Conservation (phyloP, 2,113 vertebrate genomes). For the Sphaerodactylus townsendi region DNA sequence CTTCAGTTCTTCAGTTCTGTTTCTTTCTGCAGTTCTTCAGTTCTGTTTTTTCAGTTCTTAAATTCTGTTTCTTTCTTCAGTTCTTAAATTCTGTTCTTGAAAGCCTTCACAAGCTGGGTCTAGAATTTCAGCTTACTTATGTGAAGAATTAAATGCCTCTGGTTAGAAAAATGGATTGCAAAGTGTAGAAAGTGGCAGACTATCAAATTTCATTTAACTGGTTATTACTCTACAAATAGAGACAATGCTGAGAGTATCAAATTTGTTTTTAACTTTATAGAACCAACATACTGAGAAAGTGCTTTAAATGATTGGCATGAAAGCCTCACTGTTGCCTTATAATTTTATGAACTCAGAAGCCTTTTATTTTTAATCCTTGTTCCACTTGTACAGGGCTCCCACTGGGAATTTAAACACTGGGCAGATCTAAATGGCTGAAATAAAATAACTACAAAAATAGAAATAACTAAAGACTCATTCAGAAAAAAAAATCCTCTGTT, state of each 20-base stretch:
- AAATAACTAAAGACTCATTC: not conserved
- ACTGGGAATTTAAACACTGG: not conserved
- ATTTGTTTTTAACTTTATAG: not conserved
- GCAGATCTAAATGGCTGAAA: not conserved
- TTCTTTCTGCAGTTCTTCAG: not conserved
- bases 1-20: fast-evolving
- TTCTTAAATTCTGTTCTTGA: not conserved
- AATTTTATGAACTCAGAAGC: not conserved
- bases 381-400: conserved; percentile 17
- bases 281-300: conserved; percentile 3
- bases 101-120: fast-evolving
- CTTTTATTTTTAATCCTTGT: conserved; percentile 6
- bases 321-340: not conserved
- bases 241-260: not conserved
- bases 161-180: not conserved
- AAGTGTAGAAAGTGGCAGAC: not conserved
- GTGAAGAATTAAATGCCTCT: not conserved
- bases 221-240: conserved; percentile 7
- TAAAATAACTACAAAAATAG: not conserved
- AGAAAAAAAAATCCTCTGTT: not conserved
- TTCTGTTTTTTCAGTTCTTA: not conserved
- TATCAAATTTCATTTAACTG: conserved; percentile 2
- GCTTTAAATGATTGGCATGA: not conserved
- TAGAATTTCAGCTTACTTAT: not conserved
- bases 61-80: not conserved